A percentile compares a stretch with the other conserved stretches of the same genome.
Conservation (phyloP, 2,888 invertebrate genomes). For the Zeuzera pyrina region DNA sequence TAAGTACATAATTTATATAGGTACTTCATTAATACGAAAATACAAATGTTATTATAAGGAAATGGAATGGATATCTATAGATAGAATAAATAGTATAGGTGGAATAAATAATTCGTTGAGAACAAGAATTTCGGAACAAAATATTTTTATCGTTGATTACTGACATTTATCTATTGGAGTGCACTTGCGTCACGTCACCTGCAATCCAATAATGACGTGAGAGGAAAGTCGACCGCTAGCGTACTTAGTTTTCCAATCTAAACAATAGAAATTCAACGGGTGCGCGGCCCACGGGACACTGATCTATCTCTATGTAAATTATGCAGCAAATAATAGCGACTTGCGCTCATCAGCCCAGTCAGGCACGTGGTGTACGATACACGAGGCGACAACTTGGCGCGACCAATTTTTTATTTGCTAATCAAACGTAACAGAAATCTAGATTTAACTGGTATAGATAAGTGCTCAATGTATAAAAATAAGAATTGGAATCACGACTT, state of each 20-base stretch:
- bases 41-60: too few species aligned
- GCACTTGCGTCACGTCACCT: conserved; percentile 21
- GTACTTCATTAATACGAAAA: too few species aligned
- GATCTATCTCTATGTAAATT: conserved; percentile 72
- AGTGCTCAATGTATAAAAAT: too few species aligned
- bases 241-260: conserved; percentile 72
- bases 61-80: too few species aligned
- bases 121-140: neutral
- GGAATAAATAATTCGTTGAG: too few species aligned
- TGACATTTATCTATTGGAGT: neutral
- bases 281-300: conserved; percentile 61
- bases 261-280: conserved; percentile 73
- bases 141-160: neutral
- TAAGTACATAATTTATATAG: too few species aligned
- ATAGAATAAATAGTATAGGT: too few species aligned
- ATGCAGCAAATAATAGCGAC: conserved; percentile 63
- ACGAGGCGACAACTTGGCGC: conserved; percentile 1
- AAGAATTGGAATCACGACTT: too few species aligned
- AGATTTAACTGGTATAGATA: too few species aligned
- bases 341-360: conserved; percentile 48
- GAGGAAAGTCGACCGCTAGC: conserved; percentile 56
- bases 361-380: conserved; percentile 5
- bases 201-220: conserved; percentile 58
- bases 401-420: neutral
- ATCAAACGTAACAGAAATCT: too few species aligned